Evolutionary conservation across 2,888 invertebrate species (phyloP).

Genomic region (Lithodes maja): DNA sequence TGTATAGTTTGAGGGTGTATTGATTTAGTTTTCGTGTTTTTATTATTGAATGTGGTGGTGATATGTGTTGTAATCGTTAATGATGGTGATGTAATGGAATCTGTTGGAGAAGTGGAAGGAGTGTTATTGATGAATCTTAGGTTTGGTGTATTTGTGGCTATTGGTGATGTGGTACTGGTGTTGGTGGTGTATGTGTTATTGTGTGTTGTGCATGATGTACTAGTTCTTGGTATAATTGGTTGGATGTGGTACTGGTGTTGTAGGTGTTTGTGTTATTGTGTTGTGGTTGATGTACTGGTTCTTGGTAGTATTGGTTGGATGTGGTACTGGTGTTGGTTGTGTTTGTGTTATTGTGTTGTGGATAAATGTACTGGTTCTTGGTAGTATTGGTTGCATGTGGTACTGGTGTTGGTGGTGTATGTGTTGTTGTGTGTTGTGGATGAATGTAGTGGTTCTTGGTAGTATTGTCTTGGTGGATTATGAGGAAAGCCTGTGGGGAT

Average conservation of each 20-base stretch:
- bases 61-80: neutral
- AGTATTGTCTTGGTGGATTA: too few species aligned
- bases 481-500: too few species aligned
- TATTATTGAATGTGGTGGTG: too few species aligned
- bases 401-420: neutral
- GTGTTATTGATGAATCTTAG: neutral
- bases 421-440: too few species aligned
- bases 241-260: neutral
- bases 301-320: neutral
- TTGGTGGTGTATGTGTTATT: neutral
- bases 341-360: too few species aligned
- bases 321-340: neutral
- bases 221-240: neutral
- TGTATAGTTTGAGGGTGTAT: too few species aligned
- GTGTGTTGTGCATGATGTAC: too few species aligned
- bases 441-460: too few species aligned
- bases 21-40: too few species aligned
- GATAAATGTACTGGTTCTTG: too few species aligned
- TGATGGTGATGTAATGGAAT: neutral
- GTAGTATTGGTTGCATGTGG: too few species aligned
- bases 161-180: neutral
- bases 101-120: neutral
- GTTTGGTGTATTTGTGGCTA: too few species aligned
- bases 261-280: neutral
- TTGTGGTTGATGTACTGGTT: neutral